phyloP scores from a whole-genome alignment of 2,888 invertebrate genomes.

The Salticus scenicus region DNA sequence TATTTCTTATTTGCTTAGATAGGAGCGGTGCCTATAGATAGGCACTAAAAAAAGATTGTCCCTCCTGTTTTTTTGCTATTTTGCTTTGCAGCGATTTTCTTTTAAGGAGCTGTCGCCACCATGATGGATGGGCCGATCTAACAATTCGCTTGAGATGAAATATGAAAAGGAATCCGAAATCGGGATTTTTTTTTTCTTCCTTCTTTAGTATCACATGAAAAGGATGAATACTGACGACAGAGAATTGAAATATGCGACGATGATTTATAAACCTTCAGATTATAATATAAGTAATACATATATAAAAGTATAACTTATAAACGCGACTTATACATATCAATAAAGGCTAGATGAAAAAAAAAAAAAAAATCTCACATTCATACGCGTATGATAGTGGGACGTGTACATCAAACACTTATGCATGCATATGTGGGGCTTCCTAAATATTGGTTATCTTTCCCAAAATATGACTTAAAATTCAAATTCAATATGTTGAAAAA shows the following conservation, averaged over 20 bases:
- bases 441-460: too few species aligned
- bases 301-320: neutral
- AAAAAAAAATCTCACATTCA: too few species aligned
- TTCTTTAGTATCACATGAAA: conserved; percentile 47
- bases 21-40: conserved; percentile 38
- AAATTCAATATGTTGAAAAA: too few species aligned
- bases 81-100: conserved; percentile 46
- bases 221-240: conserved; percentile 51
- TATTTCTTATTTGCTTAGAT: conserved; percentile 65
- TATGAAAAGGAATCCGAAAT: conserved; percentile 57
- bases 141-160: conserved; percentile 58
- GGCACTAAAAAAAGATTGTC: conserved; percentile 47
- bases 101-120: conserved; percentile 56
- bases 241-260: conserved; percentile 45
- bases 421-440: too few species aligned
- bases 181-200: conserved; percentile 28
- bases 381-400: too few species aligned
- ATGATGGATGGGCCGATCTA: conserved; percentile 58
- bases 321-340: too few species aligned
- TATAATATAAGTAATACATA: neutral
- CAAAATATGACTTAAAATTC: too few species aligned
- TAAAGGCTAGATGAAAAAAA: neutral
- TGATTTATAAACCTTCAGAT: neutral
- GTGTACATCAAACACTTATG: too few species aligned
- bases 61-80: conserved; percentile 41